Conservation (phyloP, 2,113 vertebrate species). For the Oncorhynchus mykiss region DNA sequence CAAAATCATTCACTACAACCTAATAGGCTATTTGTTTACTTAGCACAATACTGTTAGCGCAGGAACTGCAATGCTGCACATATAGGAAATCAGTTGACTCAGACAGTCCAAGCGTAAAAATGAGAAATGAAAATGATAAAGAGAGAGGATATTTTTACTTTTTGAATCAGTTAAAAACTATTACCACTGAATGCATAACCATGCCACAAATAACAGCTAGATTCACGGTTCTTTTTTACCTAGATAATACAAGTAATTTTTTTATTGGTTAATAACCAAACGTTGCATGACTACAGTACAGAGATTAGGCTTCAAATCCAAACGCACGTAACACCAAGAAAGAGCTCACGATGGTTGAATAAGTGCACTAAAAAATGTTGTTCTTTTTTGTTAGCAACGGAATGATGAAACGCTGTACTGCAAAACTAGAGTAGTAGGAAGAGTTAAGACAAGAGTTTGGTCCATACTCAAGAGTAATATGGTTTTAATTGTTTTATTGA, state of each 20-base stretch:
- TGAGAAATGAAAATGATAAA: slow-evolving; percentile 38
- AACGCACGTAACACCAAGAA: slow-evolving; percentile 90
- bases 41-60: slow-evolving; percentile 82
- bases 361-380: slow-evolving; percentile 89
- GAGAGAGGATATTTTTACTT: slow-evolving; percentile 47
- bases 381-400: slow-evolving; percentile 77
- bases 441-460: slow-evolving; percentile 82
- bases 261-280: slow-evolving; percentile 83
- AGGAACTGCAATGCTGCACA: slow-evolving; percentile 87
- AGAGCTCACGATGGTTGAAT: slow-evolving; percentile 90
- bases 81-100: slow-evolving; percentile 80
- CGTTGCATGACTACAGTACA: slow-evolving; percentile 85
- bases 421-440: slow-evolving; percentile 87
- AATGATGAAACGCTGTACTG: slow-evolving; percentile 90
- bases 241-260: slow-evolving; percentile 79
- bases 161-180: slow-evolving; percentile 80
- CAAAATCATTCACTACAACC: slow-evolving; percentile 87
- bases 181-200: slow-evolving; percentile 95
- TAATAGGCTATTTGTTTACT: slow-evolving; percentile 76
- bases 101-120: slow-evolving; percentile 82
- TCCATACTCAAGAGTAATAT: slow-evolving; percentile 53
- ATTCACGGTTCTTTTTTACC: slow-evolving; percentile 81
- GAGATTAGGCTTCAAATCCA: slow-evolving; percentile 79
- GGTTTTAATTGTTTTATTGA: neutral
- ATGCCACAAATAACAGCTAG: slow-evolving; percentile 96